Conservation (phyloP, 2,888 invertebrate genomes). For the Spisula solida region DNA sequence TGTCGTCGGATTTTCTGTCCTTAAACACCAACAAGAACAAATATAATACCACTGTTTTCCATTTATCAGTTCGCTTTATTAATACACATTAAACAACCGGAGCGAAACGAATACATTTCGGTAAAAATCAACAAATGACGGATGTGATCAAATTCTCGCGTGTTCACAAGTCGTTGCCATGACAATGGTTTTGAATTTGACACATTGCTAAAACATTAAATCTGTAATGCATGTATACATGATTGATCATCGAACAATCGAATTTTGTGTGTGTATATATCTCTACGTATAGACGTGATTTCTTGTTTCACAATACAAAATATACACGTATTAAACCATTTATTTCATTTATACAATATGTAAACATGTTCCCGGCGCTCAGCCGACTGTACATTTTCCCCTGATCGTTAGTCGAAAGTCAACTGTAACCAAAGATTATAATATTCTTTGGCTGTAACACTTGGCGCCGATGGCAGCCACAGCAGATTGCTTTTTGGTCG, state of each 20-base stretch:
- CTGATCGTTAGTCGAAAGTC: no score
- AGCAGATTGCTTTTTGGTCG: no score
- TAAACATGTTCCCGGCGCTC: no score
- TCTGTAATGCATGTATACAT: neutral
- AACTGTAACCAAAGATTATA: no score
- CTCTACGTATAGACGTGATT: neutral
- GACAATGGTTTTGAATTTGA: neutral
- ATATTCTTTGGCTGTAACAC: no score
- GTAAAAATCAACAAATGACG: conserved; percentile 11
- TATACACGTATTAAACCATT: no score
- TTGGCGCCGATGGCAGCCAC: no score
- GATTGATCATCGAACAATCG: neutral
- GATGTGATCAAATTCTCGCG: conserved; percentile 15
- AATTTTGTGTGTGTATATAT: neutral
- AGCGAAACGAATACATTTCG: neutral
- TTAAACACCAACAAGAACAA: no score
- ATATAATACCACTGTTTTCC: neutral
- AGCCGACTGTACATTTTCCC: no score
- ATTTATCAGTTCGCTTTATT: neutral
- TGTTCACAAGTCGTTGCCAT: neutral
- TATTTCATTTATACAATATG: no score
- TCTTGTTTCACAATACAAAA: neutral
- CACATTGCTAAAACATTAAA: neutral
- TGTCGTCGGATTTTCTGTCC: no score
- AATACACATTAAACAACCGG: neutral